Conservation (phyloP, 1,140 invertebrate genomes). For the Danaus melanippus region DNA sequence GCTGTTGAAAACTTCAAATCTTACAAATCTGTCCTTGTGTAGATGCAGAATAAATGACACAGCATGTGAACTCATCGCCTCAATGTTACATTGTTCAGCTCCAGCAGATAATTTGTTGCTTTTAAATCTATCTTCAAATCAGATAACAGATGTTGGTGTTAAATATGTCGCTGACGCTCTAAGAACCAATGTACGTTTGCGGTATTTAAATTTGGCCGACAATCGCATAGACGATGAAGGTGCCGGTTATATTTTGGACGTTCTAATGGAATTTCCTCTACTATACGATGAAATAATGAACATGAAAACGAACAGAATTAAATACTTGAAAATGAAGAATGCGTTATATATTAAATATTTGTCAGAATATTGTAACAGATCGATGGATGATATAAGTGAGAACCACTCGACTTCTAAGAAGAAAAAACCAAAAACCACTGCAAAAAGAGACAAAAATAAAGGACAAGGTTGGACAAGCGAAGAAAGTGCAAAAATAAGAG, state of each 20-base stretch:
- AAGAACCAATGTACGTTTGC: slow-evolving; percentile 44
- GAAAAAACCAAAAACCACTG: slow-evolving; percentile 17
- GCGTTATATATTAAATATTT: slow-evolving; percentile 24
- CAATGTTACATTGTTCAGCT: slow-evolving; percentile 23
- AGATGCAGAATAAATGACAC: slow-evolving; percentile 40
- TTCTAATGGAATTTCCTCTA: slow-evolving; percentile 40
- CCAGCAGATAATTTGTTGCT: slow-evolving; percentile 29
- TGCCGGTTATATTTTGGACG: slow-evolving; percentile 25
- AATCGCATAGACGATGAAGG: slow-evolving; percentile 43
- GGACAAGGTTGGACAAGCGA: slow-evolving; percentile 9
- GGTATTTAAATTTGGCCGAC: slow-evolving; percentile 47
- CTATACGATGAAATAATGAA: slow-evolving; percentile 28
- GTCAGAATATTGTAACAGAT: slow-evolving; percentile 17
- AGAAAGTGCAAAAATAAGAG: slow-evolving; percentile 21
- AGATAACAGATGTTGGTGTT: slow-evolving; percentile 38
- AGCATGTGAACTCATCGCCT: slow-evolving; percentile 30
- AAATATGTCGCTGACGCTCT: slow-evolving; percentile 32
- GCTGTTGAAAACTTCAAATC: slow-evolving; percentile 21
- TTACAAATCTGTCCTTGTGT: slow-evolving; percentile 31
- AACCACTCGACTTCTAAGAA: slow-evolving; percentile 12
- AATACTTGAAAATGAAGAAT: slow-evolving; percentile 32
- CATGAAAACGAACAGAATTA: slow-evolving; percentile 20
- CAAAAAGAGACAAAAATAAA: slow-evolving; percentile 22
- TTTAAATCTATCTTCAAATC: slow-evolving; percentile 45
- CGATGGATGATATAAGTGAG: slow-evolving; percentile 21